phyloP scores from a whole-genome alignment of 2,797 vertebrate genomes.

The Epinephelus coioides region DNA sequence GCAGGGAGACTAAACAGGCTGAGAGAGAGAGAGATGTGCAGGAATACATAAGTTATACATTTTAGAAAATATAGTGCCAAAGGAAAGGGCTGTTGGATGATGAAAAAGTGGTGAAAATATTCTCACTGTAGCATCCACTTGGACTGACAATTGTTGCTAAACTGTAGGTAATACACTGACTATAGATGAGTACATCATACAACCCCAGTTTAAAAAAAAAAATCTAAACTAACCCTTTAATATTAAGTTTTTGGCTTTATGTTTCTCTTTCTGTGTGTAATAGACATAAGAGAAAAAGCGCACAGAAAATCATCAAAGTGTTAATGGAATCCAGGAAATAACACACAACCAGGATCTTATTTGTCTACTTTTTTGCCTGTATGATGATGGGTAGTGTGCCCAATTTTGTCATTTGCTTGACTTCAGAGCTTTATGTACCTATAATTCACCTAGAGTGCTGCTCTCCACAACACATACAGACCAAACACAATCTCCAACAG shows the following conservation, averaged over 20 bases:
- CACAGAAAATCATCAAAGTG: not conserved
- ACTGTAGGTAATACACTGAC: too few relatives aligned
- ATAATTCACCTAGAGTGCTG: not conserved
- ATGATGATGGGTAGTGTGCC: not conserved
- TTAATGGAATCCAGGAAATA: not conserved
- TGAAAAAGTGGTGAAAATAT: too few relatives aligned
- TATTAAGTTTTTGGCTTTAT: not conserved
- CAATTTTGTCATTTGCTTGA: not conserved
- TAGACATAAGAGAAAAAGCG: not conserved
- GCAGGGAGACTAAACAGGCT: too few relatives aligned
- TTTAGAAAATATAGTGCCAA: too few relatives aligned
- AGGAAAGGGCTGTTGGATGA: too few relatives aligned
- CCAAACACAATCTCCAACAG: conserved; percentile 7
- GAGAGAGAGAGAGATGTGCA: too few relatives aligned
- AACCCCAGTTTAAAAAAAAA: too few relatives aligned
- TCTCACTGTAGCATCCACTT: too few relatives aligned
- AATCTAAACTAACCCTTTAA: not conserved
- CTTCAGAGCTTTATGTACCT: conserved; percentile 3
- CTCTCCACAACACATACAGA: not conserved
- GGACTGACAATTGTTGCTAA: too few relatives aligned
- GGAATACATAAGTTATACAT: too few relatives aligned
- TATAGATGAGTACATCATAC: too few relatives aligned
- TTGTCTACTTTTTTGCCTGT: not conserved
- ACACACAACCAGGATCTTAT: not conserved
- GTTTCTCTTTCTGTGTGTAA: not conserved